Evolutionary conservation across 2,113 vertebrate species (phyloP), one percentile per base, ranked within the genome.

Genomic region (Eudyptes chrysolophus): DNA sequence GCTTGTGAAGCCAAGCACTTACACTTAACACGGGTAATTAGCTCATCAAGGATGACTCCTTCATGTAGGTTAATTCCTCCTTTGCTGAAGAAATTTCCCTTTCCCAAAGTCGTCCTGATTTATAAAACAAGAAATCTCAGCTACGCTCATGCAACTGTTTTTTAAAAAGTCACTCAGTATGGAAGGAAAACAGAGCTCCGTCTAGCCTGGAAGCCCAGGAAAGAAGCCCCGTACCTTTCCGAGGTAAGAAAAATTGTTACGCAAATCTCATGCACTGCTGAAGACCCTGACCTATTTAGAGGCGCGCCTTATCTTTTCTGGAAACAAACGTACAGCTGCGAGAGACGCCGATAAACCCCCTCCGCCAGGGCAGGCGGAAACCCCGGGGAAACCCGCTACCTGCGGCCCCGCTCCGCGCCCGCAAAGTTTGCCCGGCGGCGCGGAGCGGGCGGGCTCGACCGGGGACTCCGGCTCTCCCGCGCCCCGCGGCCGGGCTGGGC

Each of bases 261-360:
- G 83, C 85, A 58, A 42, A 74, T 17, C 84, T 36, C 57, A 12
- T 2, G 57, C 87, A 34, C 83, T 38, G 89, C 84, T 29, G 79
- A 79, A 89, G 77, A 61, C 95, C 86, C 90, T 92, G 95, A 97
- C 96, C 93, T 96, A 84, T 48, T 89, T 90, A 94, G 34, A 42
- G 70, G 12, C 13, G 81, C 60, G 64, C 49, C 80, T 79, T 10
- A 38, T 26, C 62, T 27, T 26, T 16, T 7, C 84, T 16, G 51
- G 29, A 8, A 57, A 13, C 25, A 30, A 16, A 7, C 64, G 38
- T 2, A 3, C 11, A 6, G 69, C 72, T 25, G 85, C 66, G 44
- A 17, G 75, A 83, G 48, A 4, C 29, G 16, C 64, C 58, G 51
- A 10, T 0, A 24, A 60, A 17, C 7, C 48, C 60, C 9, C 32